These are phyloP conservation scores for Teleiodes luculella DNA, from an alignment of 2,888 invertebrate genomes.

Conservation along the genomic window DNA sequence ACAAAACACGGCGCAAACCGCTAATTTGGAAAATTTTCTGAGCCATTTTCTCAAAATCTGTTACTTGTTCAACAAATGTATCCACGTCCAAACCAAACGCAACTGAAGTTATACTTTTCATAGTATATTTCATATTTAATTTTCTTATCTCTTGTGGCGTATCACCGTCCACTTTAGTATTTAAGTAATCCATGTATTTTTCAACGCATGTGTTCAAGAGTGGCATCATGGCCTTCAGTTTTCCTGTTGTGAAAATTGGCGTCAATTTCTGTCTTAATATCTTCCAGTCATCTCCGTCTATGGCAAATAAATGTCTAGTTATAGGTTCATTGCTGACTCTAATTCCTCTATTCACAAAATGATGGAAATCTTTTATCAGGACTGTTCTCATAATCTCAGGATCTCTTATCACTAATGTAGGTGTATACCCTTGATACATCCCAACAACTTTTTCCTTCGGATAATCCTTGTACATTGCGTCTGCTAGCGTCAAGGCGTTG, in stretches of 20 bases:
- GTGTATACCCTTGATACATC: neutral
- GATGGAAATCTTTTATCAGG: neutral
- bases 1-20: neutral
- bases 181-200: conserved; percentile 3
- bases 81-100: conserved; percentile 24
- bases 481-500: neutral
- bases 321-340: conserved; percentile 21
- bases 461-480: neutral
- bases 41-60: conserved; percentile 22
- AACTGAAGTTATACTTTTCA: conserved; percentile 23
- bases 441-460: neutral
- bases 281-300: conserved; percentile 45
- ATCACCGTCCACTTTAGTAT: no score
- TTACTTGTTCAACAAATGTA: conserved; percentile 21
- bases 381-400: neutral
- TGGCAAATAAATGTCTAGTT: conserved; percentile 25
- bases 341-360: neutral
- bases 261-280: conserved; percentile 55
- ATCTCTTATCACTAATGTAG: neutral
- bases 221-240: conserved; percentile 32
- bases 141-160: neutral
- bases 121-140: conserved; percentile 19
- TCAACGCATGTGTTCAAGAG: conserved; percentile 32
- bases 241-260: conserved; percentile 28
- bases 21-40: conserved; percentile 16